Evolutionary conservation across 2,797 vertebrate genomes (phyloP).

Genomic region (Mionectes olivaceus): DNA sequence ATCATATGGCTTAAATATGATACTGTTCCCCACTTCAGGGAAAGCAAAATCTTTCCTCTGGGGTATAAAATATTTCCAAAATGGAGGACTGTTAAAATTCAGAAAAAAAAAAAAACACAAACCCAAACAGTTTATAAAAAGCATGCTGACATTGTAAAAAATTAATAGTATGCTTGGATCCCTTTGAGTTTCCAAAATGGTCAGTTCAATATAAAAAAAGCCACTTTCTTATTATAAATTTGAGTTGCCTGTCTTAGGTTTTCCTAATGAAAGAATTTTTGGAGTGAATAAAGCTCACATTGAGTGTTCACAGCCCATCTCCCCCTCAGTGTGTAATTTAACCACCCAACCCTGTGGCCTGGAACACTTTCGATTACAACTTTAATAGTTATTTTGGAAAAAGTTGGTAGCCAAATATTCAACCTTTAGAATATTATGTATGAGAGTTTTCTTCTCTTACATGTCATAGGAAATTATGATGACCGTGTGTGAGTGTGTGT

Average conservation of each 20-base stretch:
- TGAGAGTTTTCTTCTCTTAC: conserved; percentile 58
- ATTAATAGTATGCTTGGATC: conserved; percentile 73
- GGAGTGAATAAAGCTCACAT: conserved; percentile 45
- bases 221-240: conserved; percentile 63
- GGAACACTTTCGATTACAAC: conserved; percentile 63
- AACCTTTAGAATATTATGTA: conserved; percentile 69
- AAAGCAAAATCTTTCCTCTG: conserved; percentile 63
- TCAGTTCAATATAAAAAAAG: conserved; percentile 47
- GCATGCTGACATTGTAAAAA: conserved; percentile 71
- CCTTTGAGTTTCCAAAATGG: conserved; percentile 51
- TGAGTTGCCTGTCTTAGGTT: conserved; percentile 63
- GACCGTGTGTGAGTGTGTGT: background rate
- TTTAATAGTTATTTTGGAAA: conserved; percentile 71
- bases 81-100: conserved; percentile 51
- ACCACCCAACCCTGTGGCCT: conserved; percentile 52
- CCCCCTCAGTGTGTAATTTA: conserved; percentile 61
- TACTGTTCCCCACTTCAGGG: conserved; percentile 44
- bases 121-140: conserved; percentile 66
- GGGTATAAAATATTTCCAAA: conserved; percentile 71
- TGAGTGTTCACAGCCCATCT: conserved; percentile 37
- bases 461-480: conserved; percentile 69
- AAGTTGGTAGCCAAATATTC: conserved; percentile 61
- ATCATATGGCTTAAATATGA: conserved; percentile 68
- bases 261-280: conserved; percentile 59
- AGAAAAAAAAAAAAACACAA: background rate